Base-by-base conservation (phyloP, 1,140 invertebrate genomes). In the Macrocentrus cingulum region DNA sequence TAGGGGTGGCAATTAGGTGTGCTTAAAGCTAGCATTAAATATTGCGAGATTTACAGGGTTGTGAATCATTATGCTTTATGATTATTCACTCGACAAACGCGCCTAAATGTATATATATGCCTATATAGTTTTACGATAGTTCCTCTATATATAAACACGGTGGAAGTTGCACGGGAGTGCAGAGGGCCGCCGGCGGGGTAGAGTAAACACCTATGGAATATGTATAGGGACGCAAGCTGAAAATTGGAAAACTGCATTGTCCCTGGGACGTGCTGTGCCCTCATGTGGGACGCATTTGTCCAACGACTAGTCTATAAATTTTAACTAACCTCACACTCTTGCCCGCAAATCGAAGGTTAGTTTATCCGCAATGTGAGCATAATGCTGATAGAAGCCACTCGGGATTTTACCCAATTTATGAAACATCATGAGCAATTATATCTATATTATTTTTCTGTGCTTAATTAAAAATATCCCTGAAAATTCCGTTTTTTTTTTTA, bases 61-160 rank as follows among this genome's bases (percentile, higher is more conserved):
- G 62, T 72, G 68, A 71, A 72, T 72, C 70, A 72, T 66, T 62
- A 61, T 72, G 67, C 61, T 72, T 72, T 71, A 72, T 71, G 70
- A 71, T 68, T 69, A 66, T 63, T 70, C 29, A 34, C 6, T 34
- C 29, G 58, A 54, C 49, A 46, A 9, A 23, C 42, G 34, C 18
- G 50, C 34, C 34, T 11, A 51, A 15, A 19, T 23, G 41, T 22
- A 62, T 36, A 39, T n/a, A n/a, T n/a, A n/a, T n/a, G n/a, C n/a
- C n/a, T n/a, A n/a, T n/a, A n/a, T n/a, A n/a, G n/a, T n/a, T n/a
- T n/a, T n/a, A n/a, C n/a, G n/a, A n/a, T n/a, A n/a, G n/a, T n/a
- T n/a, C n/a, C n/a, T n/a, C n/a, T n/a, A n/a, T n/a, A n/a, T n/a
- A 41, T 4, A 53, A 6, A 13, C n/a, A 37, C 15, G 32, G 7